Conservation (phyloP, 2,888 invertebrate genomes). For the Ptychoptera contaminata region DNA sequence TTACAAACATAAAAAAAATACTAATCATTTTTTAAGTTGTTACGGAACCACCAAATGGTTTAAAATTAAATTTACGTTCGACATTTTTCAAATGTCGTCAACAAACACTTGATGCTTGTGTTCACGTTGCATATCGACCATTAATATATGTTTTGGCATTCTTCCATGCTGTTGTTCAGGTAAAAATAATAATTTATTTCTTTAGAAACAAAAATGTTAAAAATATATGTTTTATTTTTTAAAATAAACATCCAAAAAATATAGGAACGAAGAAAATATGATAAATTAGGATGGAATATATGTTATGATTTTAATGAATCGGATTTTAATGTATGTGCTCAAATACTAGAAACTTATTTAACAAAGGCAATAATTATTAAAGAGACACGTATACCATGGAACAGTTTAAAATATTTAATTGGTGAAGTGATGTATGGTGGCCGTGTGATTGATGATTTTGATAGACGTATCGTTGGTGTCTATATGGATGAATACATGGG, state of each 20-base stretch:
- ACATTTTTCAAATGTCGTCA: constrained; percentile 75
- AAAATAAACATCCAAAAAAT: constrained; percentile 2
- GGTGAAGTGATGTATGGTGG: constrained; percentile 96
- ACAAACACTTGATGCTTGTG: constrained; percentile 55
- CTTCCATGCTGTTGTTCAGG: constrained; percentile 84
- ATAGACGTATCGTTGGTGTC: constrained; percentile 67
- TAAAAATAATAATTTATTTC: constrained; percentile 1
- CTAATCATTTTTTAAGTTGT: constrained; percentile 43
- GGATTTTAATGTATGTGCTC: constrained; percentile 77
- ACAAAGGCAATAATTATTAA: constrained; percentile 43
- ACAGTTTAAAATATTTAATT: constrained; percentile 77
- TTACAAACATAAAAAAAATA: not conserved
- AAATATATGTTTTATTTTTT: no score
- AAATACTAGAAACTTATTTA: constrained; percentile 72
- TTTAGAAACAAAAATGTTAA: not conserved
- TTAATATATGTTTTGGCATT: constrained; percentile 79
- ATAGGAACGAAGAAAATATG: constrained; percentile 80
- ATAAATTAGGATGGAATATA: constrained; percentile 91
- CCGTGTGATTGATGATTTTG: constrained; percentile 80
- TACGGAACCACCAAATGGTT: constrained; percentile 81
- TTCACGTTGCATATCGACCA: constrained; percentile 61
- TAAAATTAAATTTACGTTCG: constrained; percentile 74
- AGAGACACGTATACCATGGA: constrained; percentile 66
- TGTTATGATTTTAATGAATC: constrained; percentile 87
- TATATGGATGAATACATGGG: constrained; percentile 94